Base-by-base conservation (phyloP, 2,888 invertebrate species). In the Eupithecia tripunctaria region DNA sequence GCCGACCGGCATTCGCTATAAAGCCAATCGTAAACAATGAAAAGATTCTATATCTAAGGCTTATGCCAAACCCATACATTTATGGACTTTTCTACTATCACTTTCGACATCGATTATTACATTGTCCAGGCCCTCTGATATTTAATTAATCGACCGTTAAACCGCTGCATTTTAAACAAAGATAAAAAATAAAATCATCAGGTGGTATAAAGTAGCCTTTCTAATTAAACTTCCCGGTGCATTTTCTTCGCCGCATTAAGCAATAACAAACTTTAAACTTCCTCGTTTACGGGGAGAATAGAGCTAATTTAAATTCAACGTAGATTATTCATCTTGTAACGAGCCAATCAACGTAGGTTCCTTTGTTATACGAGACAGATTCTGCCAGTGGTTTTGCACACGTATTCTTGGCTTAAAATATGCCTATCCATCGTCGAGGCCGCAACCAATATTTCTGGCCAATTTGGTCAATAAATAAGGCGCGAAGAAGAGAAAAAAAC, bases 211-310 rank as follows among this genome's bases (percentile, higher is more conserved):
- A 71, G 74, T 74, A 69, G 62, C 67, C 56, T 67, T 73, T 76
- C 77, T 76, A 78, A 78, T 80, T 79, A 80, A 81, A 81, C 75
- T 81, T 79, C 66, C 72, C 78, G 72, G 60, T 74, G 77, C 76
- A 76, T 79, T 81, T 56, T 79, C 76, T 79, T 76, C 60, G 72
- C 64, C 36, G 72, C 75, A 65, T 75, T 67, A 72, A 72, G 67
- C 69, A 72, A 72, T 72, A 75, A 72, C 70, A 69, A 72, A 71
- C 71, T 74, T n/a, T 21, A 60, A 72, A 74, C 71, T 74, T 72
- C 66, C 36, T 32, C 63, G 71, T 71, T 74, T 74, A 70, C 43
- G 56, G 41, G 6, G 63, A 68, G 64, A 64, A 60, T 59, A 15
- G 63, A 67, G 68, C 62, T 68, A 47, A 68, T 71, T 74, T 51